A percentile compares a stretch with the other conserved stretches of the same genome.
Evolutionary conservation across 2,888 invertebrate species (phyloP).

Genomic region (Aporophyla lueneburgensis): DNA sequence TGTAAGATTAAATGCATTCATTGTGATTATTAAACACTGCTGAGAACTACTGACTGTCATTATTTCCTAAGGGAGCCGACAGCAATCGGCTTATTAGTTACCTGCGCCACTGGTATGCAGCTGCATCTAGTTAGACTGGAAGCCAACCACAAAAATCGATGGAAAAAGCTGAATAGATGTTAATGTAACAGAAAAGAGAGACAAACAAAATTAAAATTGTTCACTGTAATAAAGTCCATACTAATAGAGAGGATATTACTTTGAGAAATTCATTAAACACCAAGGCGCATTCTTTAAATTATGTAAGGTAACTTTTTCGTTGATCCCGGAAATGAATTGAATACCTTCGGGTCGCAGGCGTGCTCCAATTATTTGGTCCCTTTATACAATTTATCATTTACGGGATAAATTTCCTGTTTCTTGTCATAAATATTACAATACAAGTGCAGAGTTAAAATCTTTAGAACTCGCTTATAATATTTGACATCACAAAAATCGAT

Average conservation of each 20-base stretch:
- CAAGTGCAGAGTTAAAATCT: conserved; percentile 7
- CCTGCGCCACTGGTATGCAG: too few species aligned
- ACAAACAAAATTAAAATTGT: neutral
- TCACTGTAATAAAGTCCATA: neutral
- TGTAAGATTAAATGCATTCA: too few species aligned
- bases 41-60: too few species aligned
- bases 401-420: conserved; percentile 15
- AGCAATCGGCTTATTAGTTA: too few species aligned
- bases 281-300: conserved; percentile 29
- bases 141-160: too few species aligned
- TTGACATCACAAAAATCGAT: conserved; percentile 5
- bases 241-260: conserved; percentile 27
- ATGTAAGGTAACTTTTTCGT: conserved; percentile 16
- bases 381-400: conserved; percentile 40
- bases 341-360: conserved; percentile 46
- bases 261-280: conserved; percentile 20
- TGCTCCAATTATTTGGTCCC: conserved; percentile 49
- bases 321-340: conserved; percentile 50
- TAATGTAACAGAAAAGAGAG: too few species aligned
- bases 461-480: neutral
- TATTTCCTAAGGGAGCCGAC: too few species aligned
- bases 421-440: conserved; percentile 27
- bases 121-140: too few species aligned
- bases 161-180: too few species aligned
- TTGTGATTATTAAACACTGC: too few species aligned